phyloP scores from a whole-genome alignment of 2,113 vertebrate species.

The Hoplias malabaricus region DNA sequence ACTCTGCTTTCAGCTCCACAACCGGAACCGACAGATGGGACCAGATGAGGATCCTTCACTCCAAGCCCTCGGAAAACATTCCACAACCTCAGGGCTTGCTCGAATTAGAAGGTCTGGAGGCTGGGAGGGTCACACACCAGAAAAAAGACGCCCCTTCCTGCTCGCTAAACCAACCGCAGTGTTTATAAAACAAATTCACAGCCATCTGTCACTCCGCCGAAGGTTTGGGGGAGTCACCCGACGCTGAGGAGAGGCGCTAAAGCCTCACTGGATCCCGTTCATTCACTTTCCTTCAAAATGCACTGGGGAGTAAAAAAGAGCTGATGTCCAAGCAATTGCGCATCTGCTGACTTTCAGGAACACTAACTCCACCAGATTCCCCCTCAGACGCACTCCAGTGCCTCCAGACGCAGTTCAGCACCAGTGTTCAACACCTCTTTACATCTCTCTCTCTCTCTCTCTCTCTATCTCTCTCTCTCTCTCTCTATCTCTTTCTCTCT shows the following conservation, averaged over 20 bases:
- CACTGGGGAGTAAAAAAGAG: conserved; percentile 65
- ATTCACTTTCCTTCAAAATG: conserved; percentile 70
- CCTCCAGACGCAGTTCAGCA: conserved; percentile 44
- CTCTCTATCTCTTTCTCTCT: not conserved
- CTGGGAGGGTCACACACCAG: conserved; percentile 23
- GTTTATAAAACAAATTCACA: conserved; percentile 72
- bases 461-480: not conserved
- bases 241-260: conserved; percentile 65
- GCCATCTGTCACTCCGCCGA: conserved; percentile 68
- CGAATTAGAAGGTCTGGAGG: conserved; percentile 45
- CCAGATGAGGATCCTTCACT: conserved; percentile 70
- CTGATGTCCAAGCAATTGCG: conserved; percentile 69
- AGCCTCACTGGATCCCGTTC: conserved; percentile 61
- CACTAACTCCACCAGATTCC: conserved; percentile 64
- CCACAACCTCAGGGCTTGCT: conserved; percentile 65
- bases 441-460: not conserved
- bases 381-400: conserved; percentile 48
- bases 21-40: conserved; percentile 65
- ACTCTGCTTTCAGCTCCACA: conserved; percentile 6
- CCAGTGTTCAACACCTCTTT: not conserved
- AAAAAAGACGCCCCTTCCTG: conserved; percentile 33
- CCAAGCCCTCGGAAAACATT: conserved; percentile 66
- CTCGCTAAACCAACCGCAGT: conserved; percentile 65
- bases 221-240: conserved; percentile 66
- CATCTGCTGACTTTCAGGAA: conserved; percentile 70